Base-by-base conservation (phyloP, 2,888 invertebrate genomes). In the Oeneis ivallda region DNA sequence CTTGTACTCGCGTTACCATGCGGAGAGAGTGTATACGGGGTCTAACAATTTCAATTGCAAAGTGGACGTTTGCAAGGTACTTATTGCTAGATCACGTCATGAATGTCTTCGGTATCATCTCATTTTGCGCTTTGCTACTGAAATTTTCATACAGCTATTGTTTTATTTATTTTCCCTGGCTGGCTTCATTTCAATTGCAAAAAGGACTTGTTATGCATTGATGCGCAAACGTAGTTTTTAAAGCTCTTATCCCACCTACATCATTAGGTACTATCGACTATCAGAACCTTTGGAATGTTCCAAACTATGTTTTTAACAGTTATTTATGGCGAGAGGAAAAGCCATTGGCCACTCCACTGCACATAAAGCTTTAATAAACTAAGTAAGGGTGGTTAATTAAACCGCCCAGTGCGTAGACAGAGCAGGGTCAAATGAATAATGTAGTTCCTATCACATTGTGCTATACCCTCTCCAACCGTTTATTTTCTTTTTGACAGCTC, bases 1-100 rank as follows among this genome's bases (percentile, higher is more conserved):
- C 26, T 26, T 26, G 26, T 26, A 13, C 43, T 43, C 43, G 13
- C n/a, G 43, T n/a, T 7, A 7, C n/a, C 6, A 0, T 43, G 13
- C 43, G 6, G 43, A 45, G 15, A 45, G 45, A 15, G 15, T 45
- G 45, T 1, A 17, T 15, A 8, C 45, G 15, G 45, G 15, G n/a
- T 13, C 39, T 13, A 15, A 41, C 19, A 39, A 56, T 56, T 56
- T 56, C 54, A 56, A 56, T 56, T 56, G 54, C 54, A 56, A 56
- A 56, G 54, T 56, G 39, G 53, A 53, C 11, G 54, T 54, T 54
- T 17, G 37, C 39, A 11, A 37, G 17, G 17, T 26, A 26, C 26
- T 26, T 39, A 39, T 54, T 54, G 37, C 54, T 39, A 54, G 11
- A 37, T 54, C 39, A 39, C 26, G 26, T 26, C 26, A 6, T 37